Percentiles rank a stretch among this genome's conserved stretches.
Evolutionary conservation across 2,888 invertebrate species (phyloP).

Genomic region (Torymus texanus): DNA sequence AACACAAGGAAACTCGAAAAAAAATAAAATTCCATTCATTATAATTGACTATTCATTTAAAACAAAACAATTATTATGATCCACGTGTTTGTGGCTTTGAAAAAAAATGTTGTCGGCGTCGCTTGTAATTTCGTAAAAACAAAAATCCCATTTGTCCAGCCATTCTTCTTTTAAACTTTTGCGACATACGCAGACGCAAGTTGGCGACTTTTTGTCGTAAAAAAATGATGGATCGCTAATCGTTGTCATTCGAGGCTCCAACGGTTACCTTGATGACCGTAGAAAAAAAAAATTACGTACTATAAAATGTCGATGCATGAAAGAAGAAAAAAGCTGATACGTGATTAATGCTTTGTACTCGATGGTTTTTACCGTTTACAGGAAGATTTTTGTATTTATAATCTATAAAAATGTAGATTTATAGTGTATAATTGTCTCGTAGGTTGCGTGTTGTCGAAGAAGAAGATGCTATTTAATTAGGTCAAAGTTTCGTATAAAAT

Average conservation of each 20-base stretch:
- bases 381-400: not conserved
- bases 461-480: not conserved
- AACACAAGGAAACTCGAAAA: too few species aligned
- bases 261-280: not conserved
- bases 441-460: too few species aligned
- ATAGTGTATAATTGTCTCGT: too few species aligned
- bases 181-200: not conserved
- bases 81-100: too few species aligned
- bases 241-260: not conserved
- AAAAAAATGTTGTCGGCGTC: too few species aligned
- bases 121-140: too few species aligned
- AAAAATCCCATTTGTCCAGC: not conserved
- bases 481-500: not conserved
- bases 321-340: not conserved
- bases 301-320: not conserved
- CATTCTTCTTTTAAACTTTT: constrained; percentile 8
- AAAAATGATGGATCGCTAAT: constrained; percentile 14
- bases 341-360: constrained; percentile 20
- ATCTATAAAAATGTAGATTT: too few species aligned
- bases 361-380: constrained; percentile 9
- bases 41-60: too few species aligned
- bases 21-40: too few species aligned
- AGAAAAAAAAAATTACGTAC: not conserved
- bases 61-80: too few species aligned
- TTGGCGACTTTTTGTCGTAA: constrained; percentile 18